Percentiles rank a stretch among this genome's conserved stretches.
These are phyloP conservation scores for Perodicticus potto DNA, from an alignment of 2,797 vertebrate genomes.

Conservation along the genomic window DNA sequence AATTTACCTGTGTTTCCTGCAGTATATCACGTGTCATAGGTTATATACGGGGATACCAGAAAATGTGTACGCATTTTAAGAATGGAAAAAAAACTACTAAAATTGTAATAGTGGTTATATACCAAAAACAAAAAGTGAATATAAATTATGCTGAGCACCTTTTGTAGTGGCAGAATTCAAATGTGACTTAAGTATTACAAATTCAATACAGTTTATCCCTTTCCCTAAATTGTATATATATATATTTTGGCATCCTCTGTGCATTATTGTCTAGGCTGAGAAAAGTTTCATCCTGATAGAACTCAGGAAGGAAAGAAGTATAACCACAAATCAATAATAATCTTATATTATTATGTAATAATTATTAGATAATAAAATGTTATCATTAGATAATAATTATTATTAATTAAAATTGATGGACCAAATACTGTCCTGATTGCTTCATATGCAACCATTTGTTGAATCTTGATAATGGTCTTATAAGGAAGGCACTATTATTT, in stretches of 20 bases:
- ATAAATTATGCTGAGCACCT: no score
- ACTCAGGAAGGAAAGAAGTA: not conserved
- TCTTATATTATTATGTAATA: not conserved
- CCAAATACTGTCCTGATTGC: not conserved
- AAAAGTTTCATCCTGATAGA: not conserved
- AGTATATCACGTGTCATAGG: not conserved
- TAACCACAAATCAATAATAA: not conserved
- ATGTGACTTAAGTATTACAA: no score
- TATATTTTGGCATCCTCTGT: not conserved
- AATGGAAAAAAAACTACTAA: no score
- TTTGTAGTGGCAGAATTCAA: no score
- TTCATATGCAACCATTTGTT: not conserved
- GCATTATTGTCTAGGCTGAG: not conserved
- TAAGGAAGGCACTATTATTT: not conserved
- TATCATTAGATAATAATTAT: no score
- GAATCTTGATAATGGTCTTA: not conserved
- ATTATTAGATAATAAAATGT: not conserved
- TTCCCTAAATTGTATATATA: no score
- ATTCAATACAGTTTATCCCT: no score
- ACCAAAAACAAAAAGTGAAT: no score
- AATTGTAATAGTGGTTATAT: no score
- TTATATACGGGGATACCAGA: no score
- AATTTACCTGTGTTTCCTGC: not conserved
- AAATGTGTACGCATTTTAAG: no score
- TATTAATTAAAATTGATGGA: not conserved